phyloP scores from a whole-genome alignment of 2,888 invertebrate genomes.

The Polia nebulosa region DNA sequence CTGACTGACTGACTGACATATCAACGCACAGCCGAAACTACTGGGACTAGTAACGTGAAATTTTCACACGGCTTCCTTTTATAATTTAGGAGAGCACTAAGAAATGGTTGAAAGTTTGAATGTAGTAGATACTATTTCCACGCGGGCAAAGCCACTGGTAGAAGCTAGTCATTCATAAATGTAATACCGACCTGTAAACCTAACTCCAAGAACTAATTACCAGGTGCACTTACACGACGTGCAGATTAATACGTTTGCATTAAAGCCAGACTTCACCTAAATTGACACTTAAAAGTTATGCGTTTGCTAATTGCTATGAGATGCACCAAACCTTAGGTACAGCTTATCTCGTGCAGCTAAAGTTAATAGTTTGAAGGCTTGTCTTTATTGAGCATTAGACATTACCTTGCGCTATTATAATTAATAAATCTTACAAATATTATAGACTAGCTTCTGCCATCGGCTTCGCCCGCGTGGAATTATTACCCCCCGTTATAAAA shows the following conservation, averaged over 20 bases:
- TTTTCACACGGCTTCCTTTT: too few relatives aligned
- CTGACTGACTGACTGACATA: too few relatives aligned
- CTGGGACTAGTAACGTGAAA: too few relatives aligned
- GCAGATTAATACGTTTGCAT: slow-evolving; percentile 1
- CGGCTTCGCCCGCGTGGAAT: too few relatives aligned
- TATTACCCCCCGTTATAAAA: too few relatives aligned
- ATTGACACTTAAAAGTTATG: slow-evolving; percentile 21
- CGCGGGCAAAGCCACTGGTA: too few relatives aligned
- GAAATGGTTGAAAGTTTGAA: too few relatives aligned
- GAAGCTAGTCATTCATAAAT: too few relatives aligned
- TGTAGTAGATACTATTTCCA: too few relatives aligned
- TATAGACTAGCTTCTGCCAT: too few relatives aligned
- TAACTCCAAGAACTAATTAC: neutral
- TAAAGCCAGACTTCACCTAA: neutral
- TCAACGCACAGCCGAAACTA: too few relatives aligned
- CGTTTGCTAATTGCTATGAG: neutral
- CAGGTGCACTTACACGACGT: neutral
- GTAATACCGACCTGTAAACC: neutral
- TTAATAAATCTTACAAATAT: neutral
- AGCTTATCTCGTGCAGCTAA: slow-evolving; percentile 5
- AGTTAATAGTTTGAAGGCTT: neutral
- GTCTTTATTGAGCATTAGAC: neutral
- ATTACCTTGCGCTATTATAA: neutral
- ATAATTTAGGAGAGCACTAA: too few relatives aligned
- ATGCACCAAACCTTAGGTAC: slow-evolving; percentile 12